Evolutionary conservation across 2,888 invertebrate genomes (phyloP).

Genomic region (Drosophila helvetica): DNA sequence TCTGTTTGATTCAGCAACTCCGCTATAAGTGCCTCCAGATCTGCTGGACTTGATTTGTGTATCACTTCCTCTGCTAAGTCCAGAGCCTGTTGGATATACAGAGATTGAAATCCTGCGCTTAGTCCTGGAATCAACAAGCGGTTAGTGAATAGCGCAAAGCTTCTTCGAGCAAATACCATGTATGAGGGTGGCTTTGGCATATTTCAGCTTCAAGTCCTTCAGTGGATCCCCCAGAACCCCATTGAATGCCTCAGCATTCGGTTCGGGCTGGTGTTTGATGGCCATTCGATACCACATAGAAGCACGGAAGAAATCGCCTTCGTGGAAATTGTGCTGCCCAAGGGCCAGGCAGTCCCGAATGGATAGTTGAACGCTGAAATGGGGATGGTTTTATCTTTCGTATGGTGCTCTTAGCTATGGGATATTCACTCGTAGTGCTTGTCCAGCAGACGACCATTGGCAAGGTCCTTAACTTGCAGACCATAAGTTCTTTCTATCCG

Average conservation of each 20-base stretch:
- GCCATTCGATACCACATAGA: conserved; percentile 37
- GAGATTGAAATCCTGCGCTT: neutral
- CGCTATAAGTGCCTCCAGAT: neutral
- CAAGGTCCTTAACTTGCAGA: conserved; percentile 14
- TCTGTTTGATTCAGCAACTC: neutral
- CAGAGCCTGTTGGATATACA: neutral
- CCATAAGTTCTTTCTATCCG: conserved; percentile 18
- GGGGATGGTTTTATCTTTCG: neutral
- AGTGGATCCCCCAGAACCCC: conserved; percentile 13
- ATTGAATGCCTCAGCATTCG: neutral
- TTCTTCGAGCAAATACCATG: neutral
- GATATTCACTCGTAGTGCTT: conserved; percentile 27
- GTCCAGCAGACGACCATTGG: conserved; percentile 13
- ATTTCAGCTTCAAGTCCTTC: conserved; percentile 3
- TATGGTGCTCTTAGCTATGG: neutral
- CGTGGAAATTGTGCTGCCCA: conserved; percentile 19
- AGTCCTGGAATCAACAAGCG: neutral
- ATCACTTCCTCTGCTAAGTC: neutral
- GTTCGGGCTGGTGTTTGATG: neutral
- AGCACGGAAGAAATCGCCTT: conserved; percentile 18
- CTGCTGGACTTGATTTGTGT: neutral
- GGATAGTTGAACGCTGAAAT: conserved; percentile 11
- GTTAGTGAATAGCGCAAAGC: neutral
- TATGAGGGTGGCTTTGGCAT: neutral
- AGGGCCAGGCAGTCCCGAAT: conserved; percentile 28